phyloP scores from a whole-genome alignment of 2,797 vertebrate species.

The Psittacula echo region DNA sequence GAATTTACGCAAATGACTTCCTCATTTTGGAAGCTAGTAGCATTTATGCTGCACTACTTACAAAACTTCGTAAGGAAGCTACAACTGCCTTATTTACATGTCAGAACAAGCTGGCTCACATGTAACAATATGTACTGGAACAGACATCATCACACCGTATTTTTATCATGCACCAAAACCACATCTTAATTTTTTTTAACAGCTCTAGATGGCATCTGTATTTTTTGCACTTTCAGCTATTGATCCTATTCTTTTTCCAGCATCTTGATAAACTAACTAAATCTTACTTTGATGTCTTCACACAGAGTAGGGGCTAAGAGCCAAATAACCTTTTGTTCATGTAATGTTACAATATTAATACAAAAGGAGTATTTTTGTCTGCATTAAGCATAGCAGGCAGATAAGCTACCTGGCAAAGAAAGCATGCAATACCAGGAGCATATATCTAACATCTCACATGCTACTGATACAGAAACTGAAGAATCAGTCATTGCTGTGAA shows the following conservation, averaged over 20 bases:
- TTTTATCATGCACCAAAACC: not conserved
- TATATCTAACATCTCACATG: accelerated
- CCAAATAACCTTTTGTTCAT: not conserved
- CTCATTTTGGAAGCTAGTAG: not conserved
- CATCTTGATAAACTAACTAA: not conserved
- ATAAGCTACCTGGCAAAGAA: not conserved
- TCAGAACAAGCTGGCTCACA: not conserved
- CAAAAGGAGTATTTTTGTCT: not conserved
- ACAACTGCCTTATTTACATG: not conserved
- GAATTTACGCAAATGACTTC: not conserved
- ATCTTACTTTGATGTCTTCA: not conserved
- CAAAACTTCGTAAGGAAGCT: not conserved
- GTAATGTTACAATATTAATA: not conserved
- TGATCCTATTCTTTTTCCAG: not conserved
- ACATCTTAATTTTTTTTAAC: not conserved
- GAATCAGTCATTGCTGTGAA: not conserved
- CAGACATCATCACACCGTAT: not conserved
- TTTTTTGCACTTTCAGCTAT: not conserved
- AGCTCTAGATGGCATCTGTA: not conserved
- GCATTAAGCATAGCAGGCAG: not conserved
- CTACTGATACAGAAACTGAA: not conserved
- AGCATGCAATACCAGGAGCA: not conserved
- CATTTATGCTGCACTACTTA: not conserved
- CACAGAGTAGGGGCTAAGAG: not conserved
- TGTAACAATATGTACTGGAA: not conserved